Percentiles rank a stretch among this genome's conserved stretches.
Conservation (phyloP, 2,888 invertebrate species). For the Callyntrura sp. region DNA sequence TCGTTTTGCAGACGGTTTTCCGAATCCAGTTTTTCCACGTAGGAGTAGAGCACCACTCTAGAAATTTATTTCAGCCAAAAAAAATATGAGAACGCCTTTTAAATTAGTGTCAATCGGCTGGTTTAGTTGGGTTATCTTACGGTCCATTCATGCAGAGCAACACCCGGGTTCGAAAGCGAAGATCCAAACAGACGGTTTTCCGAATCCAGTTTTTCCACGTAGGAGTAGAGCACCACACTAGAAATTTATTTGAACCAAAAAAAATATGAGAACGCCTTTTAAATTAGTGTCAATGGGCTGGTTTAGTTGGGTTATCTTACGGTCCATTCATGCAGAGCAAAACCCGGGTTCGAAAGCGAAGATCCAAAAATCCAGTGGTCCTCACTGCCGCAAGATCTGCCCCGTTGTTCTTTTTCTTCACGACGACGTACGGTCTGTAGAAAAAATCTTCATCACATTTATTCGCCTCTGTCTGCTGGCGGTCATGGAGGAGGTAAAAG, state of each 20-base stretch:
- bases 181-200: slow-evolving; percentile 1
- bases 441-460: slow-evolving; percentile 38
- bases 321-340: slow-evolving; percentile 48
- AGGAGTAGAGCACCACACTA: slow-evolving; percentile 26
- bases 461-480: background rate
- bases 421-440: slow-evolving; percentile 5
- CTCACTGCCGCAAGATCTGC: background rate
- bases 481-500: no score
- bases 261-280: no score
- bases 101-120: no score
- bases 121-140: no score
- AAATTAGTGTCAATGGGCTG: no score
- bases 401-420: slow-evolving; percentile 40
- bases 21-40: slow-evolving; percentile 14
- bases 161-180: background rate
- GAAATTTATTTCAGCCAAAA: no score
- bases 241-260: no score
- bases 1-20: background rate
- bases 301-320: no score
- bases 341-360: slow-evolving; percentile 1
- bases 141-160: slow-evolving; percentile 48
- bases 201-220: slow-evolving; percentile 14
- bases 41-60: slow-evolving; percentile 28
- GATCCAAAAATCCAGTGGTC: slow-evolving; percentile 36
- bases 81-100: no score